Evolutionary conservation across 2,113 vertebrate genomes (phyloP).

Genomic region (Tupaia tana): DNA sequence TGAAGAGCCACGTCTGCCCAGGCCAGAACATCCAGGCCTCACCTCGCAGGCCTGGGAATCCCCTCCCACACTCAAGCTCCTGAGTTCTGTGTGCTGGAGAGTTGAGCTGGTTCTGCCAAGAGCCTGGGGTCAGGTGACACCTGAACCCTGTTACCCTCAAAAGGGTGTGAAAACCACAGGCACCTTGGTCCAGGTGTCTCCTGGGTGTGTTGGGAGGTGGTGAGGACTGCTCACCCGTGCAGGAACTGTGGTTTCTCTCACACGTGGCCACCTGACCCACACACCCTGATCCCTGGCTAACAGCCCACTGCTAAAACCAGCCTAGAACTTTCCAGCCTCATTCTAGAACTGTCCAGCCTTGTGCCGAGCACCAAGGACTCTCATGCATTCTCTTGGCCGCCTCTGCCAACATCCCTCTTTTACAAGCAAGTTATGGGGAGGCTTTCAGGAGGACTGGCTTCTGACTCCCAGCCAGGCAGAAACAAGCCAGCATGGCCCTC

Average conservation of each 20-base stretch:
- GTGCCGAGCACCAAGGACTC: not conserved
- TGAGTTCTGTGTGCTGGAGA: not conserved
- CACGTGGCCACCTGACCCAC: not conserved
- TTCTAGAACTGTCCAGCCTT: conserved; percentile 37
- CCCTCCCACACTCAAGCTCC: not conserved
- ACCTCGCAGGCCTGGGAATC: not conserved
- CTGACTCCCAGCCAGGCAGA: not conserved
- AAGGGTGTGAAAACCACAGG: conserved; percentile 49
- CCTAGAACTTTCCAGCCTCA: too few species aligned
- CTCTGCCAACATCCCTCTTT: not conserved
- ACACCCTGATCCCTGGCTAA: not conserved
- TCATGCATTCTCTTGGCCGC: not conserved
- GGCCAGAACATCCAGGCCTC: not conserved
- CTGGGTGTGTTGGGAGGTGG: accelerated
- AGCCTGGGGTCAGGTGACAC: not conserved
- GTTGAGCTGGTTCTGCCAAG: not conserved
- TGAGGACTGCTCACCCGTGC: not conserved
- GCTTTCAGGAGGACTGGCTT: not conserved
- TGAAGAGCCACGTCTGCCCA: not conserved
- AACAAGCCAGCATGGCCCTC: accelerated
- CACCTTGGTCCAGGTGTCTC: not conserved
- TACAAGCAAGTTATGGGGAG: not conserved
- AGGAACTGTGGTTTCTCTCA: not conserved
- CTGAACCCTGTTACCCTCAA: not conserved
- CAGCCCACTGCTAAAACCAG: not conserved